Conservation (phyloP, 1,140 invertebrate species). For the Leptonema lineaticorne region DNA sequence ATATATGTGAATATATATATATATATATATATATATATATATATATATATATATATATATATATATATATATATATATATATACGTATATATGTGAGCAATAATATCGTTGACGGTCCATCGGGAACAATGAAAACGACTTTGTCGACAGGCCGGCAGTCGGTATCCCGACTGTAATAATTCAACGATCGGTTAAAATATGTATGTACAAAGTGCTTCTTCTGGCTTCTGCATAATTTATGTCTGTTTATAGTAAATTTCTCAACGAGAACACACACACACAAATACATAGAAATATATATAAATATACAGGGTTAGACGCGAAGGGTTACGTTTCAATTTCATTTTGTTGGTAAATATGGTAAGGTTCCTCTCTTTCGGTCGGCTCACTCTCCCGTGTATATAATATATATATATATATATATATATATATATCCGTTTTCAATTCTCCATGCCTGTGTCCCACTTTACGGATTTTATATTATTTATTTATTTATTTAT, state of each 20-base stretch:
- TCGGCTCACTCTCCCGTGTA: not conserved
- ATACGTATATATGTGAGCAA: too few relatives aligned
- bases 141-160: not conserved
- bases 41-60: too few relatives aligned
- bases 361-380: not conserved
- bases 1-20: too few relatives aligned
- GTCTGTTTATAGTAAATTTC: slow-evolving; percentile 3
- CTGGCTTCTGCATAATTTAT: not conserved
- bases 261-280: too few relatives aligned
- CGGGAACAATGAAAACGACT: not conserved
- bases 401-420: too few relatives aligned
- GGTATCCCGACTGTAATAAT: not conserved
- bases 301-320: not conserved
- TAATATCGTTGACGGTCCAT: too few relatives aligned
- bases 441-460: not conserved
- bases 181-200: not conserved
- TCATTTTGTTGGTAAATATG: slow-evolving; percentile 8
- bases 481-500: not conserved
- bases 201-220: not conserved
- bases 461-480: not conserved
- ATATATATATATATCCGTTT: not conserved
- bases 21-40: too few relatives aligned
- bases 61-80: too few relatives aligned
- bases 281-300: too few relatives aligned
- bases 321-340: slow-evolving; percentile 10